Percentiles rank a stretch among this genome's conserved stretches.
Evolutionary conservation across 2,888 invertebrate genomes (phyloP).

Genomic region (Folsomia candida): DNA sequence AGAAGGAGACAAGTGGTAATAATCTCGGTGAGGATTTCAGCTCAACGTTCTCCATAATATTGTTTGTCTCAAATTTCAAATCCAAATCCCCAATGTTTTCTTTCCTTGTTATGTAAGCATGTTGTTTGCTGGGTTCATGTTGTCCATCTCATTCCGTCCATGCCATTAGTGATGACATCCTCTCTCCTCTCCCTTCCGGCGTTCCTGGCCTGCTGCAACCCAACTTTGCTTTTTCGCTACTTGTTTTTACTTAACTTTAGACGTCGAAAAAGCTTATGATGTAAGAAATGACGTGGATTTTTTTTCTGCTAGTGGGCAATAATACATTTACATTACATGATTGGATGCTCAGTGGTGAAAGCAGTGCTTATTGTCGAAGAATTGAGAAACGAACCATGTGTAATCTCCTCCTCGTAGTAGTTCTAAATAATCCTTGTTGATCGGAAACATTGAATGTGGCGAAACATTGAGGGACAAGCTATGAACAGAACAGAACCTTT

Average conservation of each 20-base stretch:
- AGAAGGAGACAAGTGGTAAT: background rate
- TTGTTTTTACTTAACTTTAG: background rate
- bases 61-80: constrained; percentile 4
- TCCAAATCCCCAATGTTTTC: background rate
- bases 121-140: background rate
- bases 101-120: background rate
- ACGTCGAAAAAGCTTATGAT: background rate
- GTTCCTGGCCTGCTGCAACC: background rate
- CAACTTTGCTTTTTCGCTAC: too few relatives aligned
- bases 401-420: background rate
- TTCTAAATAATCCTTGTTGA: background rate
- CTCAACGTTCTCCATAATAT: background rate
- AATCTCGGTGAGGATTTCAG: background rate
- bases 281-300: too few relatives aligned
- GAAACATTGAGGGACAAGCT: background rate
- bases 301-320: background rate
- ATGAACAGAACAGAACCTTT: background rate
- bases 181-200: background rate
- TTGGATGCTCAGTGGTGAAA: too few relatives aligned
- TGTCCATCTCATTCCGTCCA: too few relatives aligned
- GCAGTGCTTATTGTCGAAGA: background rate
- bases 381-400: background rate
- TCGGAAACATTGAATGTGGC: background rate
- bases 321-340: background rate
- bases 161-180: background rate